Conservation (phyloP, 2,797 vertebrate genomes). For the Eupleurogrammus muticus region DNA sequence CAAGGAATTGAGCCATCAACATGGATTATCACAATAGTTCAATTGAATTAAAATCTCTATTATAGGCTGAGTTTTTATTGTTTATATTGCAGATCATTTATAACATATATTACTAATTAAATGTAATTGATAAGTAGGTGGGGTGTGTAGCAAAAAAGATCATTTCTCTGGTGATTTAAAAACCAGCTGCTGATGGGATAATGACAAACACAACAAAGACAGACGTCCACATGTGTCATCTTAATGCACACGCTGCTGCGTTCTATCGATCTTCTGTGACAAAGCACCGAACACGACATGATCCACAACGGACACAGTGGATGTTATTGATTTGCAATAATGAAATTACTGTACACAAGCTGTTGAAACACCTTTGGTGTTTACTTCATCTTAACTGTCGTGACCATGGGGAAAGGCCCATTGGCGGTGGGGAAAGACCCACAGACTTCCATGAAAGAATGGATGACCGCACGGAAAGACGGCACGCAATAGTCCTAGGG, state of each 20-base stretch:
- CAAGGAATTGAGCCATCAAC: no score
- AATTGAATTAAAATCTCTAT: no score
- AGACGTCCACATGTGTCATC: neutral
- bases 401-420: no score
- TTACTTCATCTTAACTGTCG: no score
- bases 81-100: no score
- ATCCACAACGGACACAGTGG: conserved; percentile 10
- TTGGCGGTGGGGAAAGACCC: no score
- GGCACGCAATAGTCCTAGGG: no score
- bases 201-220: neutral
- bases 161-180: neutral
- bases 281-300: conserved; percentile 11
- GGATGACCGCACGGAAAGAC: no score
- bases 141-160: neutral
- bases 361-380: conserved; percentile 35
- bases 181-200: neutral
- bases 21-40: no score
- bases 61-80: no score
- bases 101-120: no score
- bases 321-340: conserved; percentile 36
- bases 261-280: conserved; percentile 28
- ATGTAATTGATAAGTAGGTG: conserved; percentile 4
- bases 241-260: neutral
- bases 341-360: conserved; percentile 31
- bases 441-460: no score